phyloP scores from a whole-genome alignment of 2,113 vertebrate species.

The Gadus macrocephalus region DNA sequence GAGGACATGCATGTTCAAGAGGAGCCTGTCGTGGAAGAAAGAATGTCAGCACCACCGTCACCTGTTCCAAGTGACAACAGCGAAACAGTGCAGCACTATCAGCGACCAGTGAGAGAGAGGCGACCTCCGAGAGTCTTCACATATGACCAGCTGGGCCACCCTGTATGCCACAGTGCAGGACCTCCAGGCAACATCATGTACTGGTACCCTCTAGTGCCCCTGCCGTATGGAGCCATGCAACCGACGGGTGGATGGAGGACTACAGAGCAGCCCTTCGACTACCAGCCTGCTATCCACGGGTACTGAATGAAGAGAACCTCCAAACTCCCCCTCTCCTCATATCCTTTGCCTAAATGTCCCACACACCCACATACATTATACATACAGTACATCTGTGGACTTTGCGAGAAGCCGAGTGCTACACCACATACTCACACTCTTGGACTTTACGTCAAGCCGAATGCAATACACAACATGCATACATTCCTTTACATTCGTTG shows the following conservation, averaged over 20 bases:
- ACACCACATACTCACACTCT: too few species aligned
- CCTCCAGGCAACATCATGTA: background rate
- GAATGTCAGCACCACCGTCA: background rate
- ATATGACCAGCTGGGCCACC: constrained; percentile 1
- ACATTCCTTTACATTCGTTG: too few species aligned
- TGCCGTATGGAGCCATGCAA: too few species aligned
- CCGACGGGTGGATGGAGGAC: background rate
- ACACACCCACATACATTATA: too few species aligned
- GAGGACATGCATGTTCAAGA: too few species aligned
- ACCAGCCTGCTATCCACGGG: background rate
- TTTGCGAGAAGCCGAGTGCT: too few species aligned
- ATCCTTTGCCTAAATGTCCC: too few species aligned
- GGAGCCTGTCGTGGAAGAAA: background rate
- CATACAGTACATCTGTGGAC: too few species aligned
- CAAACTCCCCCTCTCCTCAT: too few species aligned
- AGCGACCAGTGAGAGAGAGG: background rate
- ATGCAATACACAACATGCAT: too few species aligned
- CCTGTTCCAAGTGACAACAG: background rate
- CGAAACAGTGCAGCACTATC: background rate
- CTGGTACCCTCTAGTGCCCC: background rate
- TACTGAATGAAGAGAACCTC: background rate
- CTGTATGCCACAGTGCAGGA: background rate
- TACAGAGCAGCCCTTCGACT: background rate
- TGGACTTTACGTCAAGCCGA: too few species aligned
- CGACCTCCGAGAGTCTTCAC: constrained; percentile 6